Conservation (phyloP, 2,113 vertebrate species). For the Lota lota region DNA sequence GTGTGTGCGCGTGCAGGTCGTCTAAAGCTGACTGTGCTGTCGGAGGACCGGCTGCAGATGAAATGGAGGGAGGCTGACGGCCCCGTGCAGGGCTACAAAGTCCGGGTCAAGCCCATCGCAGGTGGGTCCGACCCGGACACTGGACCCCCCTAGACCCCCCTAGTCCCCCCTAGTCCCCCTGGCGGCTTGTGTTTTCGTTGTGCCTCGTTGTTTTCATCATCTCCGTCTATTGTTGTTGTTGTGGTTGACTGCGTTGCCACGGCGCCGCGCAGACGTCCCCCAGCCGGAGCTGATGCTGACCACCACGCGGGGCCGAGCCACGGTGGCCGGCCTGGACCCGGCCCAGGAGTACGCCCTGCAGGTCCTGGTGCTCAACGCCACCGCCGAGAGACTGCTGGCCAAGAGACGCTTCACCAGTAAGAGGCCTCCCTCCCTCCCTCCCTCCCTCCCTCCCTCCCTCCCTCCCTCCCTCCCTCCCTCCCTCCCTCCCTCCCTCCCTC, state of each 20-base stretch:
- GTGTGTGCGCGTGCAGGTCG: constrained; percentile 52
- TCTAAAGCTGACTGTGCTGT: constrained; percentile 83
- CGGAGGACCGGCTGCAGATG: constrained; percentile 90
- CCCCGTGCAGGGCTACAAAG: constrained; percentile 83
- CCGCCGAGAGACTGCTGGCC: constrained; percentile 80
- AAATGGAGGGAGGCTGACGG: constrained; percentile 89
- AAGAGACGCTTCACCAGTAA: constrained; percentile 90
- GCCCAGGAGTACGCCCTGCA: constrained; percentile 84
- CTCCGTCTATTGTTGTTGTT: too few relatives aligned
- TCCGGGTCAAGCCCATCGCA: constrained; percentile 86
- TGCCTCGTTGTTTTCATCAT: background rate
- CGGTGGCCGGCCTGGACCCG: constrained; percentile 85
- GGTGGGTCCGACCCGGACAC: constrained; percentile 60
- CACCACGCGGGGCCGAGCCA: constrained; percentile 85
- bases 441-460: too few relatives aligned
- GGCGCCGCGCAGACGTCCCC: constrained; percentile 71
- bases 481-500: too few relatives aligned
- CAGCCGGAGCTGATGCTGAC: constrained; percentile 93
- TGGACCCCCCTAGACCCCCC: too few relatives aligned
- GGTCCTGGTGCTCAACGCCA: constrained; percentile 81
- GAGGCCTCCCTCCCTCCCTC: constrained; percentile 27
- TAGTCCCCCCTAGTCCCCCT: too few relatives aligned
- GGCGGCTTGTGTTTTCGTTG: too few relatives aligned
- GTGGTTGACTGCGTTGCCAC: background rate
- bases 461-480: too few relatives aligned